A percentile compares a stretch with the other conserved stretches of the same genome.
phyloP scores from a whole-genome alignment of 2,888 invertebrate species.

The Nyleta sp. region DNA sequence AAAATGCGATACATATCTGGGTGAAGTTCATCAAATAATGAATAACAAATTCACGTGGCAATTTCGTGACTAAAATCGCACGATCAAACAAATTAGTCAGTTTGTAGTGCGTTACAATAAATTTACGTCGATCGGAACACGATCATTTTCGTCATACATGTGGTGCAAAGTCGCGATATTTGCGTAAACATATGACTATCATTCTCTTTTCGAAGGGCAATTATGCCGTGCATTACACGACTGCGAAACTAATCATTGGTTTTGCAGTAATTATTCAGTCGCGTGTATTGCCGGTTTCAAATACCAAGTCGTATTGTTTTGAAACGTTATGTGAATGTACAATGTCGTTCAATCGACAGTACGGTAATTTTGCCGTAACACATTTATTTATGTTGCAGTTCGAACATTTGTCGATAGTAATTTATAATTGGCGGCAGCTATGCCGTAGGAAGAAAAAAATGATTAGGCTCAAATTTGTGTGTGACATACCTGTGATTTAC shows the following conservation, averaged over 20 bases:
- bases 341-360: conserved; percentile 32
- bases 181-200: no score
- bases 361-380: conserved; percentile 9
- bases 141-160: no score
- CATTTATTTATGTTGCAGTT: conserved; percentile 23
- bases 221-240: no score
- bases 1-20: conserved; percentile 58
- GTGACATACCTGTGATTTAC: conserved; percentile 2
- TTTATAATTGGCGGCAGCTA: conserved; percentile 24
- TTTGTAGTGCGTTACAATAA: no score
- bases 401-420: conserved; percentile 4
- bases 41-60: conserved; percentile 48
- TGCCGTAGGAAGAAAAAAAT: background rate
- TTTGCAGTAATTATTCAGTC: conserved; percentile 52
- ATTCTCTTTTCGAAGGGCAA: no score
- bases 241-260: conserved; percentile 30
- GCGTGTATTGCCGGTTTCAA: conserved; percentile 34
- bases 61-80: conserved; percentile 39
- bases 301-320: conserved; percentile 45
- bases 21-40: conserved; percentile 51
- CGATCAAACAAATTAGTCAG: conserved; percentile 48
- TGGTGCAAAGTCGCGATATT: no score
- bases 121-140: no score
- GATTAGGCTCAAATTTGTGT: conserved; percentile 14
- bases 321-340: conserved; percentile 39